Conservation (phyloP, 2,888 invertebrate species). For the Cantharis rufa region DNA sequence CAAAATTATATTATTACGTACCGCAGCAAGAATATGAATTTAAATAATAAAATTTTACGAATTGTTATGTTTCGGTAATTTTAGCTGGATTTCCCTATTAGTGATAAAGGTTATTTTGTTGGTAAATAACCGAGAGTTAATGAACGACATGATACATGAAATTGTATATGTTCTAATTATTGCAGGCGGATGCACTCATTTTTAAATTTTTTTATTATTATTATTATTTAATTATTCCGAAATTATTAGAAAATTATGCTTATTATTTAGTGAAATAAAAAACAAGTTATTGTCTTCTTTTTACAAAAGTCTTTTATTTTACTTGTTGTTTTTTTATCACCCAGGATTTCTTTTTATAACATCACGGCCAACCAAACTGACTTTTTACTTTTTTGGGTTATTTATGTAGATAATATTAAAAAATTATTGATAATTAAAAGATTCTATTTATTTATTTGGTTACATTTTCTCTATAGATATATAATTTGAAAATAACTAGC, state of each 20-base stretch:
- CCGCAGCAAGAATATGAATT: not conserved
- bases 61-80: not conserved
- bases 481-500: constrained; percentile 26
- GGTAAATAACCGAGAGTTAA: not conserved
- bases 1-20: not conserved
- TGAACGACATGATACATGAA: not conserved
- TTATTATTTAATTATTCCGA: not conserved
- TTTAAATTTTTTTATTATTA: not conserved
- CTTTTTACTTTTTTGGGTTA: no score
- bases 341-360: no score
- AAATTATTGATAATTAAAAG: constrained; percentile 14
- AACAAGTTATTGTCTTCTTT: no score
- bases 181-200: not conserved
- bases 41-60: not conserved
- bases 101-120: not conserved
- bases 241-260: not conserved
- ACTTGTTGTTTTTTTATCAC: no score
- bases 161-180: not conserved
- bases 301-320: no score
- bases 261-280: no score
- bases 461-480: constrained; percentile 26
- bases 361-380: no score
- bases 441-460: constrained; percentile 24
- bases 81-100: not conserved
- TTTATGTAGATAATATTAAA: not conserved